Evolutionary conservation across 1,140 invertebrate species (phyloP).

Genomic region (Meloidogyne hapla): DNA sequence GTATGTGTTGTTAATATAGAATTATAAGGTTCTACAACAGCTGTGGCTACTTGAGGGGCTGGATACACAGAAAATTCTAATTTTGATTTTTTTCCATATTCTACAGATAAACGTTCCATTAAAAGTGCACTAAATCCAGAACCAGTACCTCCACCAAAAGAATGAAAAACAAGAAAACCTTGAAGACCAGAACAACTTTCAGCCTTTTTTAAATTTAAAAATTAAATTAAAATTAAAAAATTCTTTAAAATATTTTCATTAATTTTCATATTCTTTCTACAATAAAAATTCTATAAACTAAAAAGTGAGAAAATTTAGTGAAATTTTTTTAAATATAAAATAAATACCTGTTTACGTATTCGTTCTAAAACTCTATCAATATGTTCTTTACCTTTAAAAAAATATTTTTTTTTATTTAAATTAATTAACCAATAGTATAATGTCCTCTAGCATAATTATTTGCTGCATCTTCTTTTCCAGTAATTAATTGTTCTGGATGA

Average conservation of each 20-base stretch:
- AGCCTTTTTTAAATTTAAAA: conserved; percentile 24
- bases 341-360: conserved; percentile 34
- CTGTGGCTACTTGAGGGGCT: conserved; percentile 75
- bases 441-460: conserved; percentile 74
- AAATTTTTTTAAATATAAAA: too few relatives aligned
- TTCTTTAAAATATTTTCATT: not conserved
- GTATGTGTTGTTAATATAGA: conserved; percentile 48
- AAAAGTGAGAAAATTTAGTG: too few relatives aligned
- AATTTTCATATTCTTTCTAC: not conserved
- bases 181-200: conserved; percentile 70
- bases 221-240: not conserved
- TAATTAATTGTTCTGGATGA: conserved; percentile 66
- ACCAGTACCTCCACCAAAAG: conserved; percentile 85
- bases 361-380: conserved; percentile 65
- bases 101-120: conserved; percentile 83
- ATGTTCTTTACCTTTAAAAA: conserved; percentile 72
- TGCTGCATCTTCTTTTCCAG: conserved; percentile 64
- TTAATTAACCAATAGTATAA: conserved; percentile 71
- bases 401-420: not conserved
- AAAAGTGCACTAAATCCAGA: conserved; percentile 82
- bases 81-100: conserved; percentile 85
- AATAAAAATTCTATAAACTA: not conserved
- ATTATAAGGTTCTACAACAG: conserved; percentile 42
- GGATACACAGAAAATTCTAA: conserved; percentile 84
- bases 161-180: conserved; percentile 85